Percentiles rank a stretch among this genome's conserved stretches.
Evolutionary conservation across 2,113 vertebrate species (phyloP).

Genomic region (Cynopterus brachyotis): DNA sequence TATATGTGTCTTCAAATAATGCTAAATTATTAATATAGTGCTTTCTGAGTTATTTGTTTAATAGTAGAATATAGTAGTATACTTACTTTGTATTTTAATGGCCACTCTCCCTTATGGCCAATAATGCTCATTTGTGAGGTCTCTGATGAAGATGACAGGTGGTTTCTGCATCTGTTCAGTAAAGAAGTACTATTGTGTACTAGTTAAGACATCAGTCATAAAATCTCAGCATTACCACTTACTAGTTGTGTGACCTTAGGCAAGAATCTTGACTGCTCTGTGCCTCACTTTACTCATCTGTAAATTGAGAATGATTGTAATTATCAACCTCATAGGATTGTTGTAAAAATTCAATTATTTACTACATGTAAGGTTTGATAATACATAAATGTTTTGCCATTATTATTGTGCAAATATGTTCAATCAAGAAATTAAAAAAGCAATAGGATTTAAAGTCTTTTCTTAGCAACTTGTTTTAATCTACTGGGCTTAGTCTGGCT

Average conservation of each 20-base stretch:
- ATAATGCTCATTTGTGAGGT: neutral
- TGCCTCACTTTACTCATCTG: neutral
- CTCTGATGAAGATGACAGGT: neutral
- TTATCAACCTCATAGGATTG: neutral
- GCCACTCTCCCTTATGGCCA: neutral
- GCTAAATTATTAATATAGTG: neutral
- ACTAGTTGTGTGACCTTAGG: neutral
- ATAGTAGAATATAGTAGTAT: neutral
- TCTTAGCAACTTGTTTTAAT: neutral
- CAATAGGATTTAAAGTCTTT: neutral
- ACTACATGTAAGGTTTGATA: neutral
- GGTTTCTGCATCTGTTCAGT: neutral
- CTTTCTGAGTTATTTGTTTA: slow-evolving; percentile 31
- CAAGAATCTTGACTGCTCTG: neutral
- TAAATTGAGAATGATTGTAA: neutral
- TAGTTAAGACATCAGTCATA: neutral
- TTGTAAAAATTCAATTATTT: neutral
- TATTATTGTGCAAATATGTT: neutral
- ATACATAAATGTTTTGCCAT: neutral
- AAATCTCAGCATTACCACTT: neutral
- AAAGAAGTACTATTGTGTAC: neutral
- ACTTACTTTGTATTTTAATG: neutral
- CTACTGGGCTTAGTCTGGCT: neutral
- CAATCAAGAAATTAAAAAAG: neutral
- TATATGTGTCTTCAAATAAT: neutral